These are phyloP conservation scores for Charanyca ferruginea DNA, from an alignment of 2,888 invertebrate genomes.

Conservation along the genomic window DNA sequence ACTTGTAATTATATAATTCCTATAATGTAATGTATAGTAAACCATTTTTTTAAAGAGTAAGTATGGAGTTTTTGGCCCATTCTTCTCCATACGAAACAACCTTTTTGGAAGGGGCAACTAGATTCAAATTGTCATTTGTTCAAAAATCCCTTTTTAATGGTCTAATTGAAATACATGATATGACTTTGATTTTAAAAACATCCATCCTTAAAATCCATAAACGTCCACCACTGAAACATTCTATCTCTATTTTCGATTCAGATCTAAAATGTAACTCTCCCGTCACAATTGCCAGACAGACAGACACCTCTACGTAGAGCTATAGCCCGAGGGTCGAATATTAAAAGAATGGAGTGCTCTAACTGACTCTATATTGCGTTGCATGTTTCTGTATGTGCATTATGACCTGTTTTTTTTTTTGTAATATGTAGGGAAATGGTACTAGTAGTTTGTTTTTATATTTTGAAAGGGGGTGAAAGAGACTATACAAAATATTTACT, in stretches of 20 bases:
- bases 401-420: conserved; percentile 10
- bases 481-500: too few relatives aligned
- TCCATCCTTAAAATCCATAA: neutral
- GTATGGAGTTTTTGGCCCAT: too few relatives aligned
- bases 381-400: conserved; percentile 13
- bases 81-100: too few relatives aligned
- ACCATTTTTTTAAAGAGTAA: too few relatives aligned
- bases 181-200: too few relatives aligned
- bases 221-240: neutral
- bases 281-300: conserved; percentile 40
- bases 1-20: too few relatives aligned
- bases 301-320: conserved; percentile 38
- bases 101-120: too few relatives aligned
- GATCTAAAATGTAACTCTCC: conserved; percentile 51
- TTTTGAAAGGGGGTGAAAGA: neutral
- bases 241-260: conserved; percentile 32
- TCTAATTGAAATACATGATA: too few relatives aligned
- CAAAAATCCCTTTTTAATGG: too few relatives aligned
- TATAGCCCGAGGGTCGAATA: conserved; percentile 47
- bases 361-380: conserved; percentile 16
- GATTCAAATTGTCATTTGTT: too few relatives aligned
- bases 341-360: conserved; percentile 62
- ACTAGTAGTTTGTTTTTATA: conserved; percentile 5
- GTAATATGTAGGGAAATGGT: neutral
- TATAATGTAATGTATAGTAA: too few relatives aligned